These are phyloP conservation scores for Oxyruncus cristatus DNA, from an alignment of 2,113 vertebrate species.

Conservation along the genomic window DNA sequence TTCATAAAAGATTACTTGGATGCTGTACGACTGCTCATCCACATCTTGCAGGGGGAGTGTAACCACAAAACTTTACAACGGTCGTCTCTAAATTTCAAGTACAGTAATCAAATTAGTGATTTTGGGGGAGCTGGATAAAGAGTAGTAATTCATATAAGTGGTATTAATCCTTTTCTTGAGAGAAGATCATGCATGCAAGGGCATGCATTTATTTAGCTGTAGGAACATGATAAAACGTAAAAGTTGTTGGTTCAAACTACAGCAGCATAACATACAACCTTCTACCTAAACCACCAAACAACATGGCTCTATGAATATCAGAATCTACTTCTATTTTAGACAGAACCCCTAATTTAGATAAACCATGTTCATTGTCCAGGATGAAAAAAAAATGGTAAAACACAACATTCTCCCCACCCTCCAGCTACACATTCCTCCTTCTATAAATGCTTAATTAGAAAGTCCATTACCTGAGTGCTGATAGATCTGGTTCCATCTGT, in stretches of 20 bases:
- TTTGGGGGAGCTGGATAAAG: background rate
- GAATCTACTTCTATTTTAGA: background rate
- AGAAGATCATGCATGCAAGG: background rate
- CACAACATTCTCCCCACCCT: background rate
- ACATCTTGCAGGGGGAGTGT: background rate
- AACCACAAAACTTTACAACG: background rate
- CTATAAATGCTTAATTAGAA: slow-evolving; percentile 56
- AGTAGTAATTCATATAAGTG: background rate
- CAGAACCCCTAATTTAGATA: background rate
- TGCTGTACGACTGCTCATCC: background rate
- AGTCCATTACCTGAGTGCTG: slow-evolving; percentile 89
- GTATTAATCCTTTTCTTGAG: background rate
- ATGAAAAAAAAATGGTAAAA: background rate
- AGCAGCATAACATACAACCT: background rate
- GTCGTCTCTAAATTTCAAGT: background rate
- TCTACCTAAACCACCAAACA: background rate
- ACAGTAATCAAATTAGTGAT: background rate
- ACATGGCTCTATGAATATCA: background rate
- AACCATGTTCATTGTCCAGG: background rate
- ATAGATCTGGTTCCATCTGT: slow-evolving; percentile 92
- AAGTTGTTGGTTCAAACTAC: background rate
- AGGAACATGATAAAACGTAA: background rate
- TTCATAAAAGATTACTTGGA: background rate
- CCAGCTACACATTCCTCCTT: slow-evolving; percentile 23
- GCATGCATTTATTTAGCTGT: background rate